Base-by-base conservation (phyloP, 2,797 vertebrate genomes). In the Centroberyx gerrardi region DNA sequence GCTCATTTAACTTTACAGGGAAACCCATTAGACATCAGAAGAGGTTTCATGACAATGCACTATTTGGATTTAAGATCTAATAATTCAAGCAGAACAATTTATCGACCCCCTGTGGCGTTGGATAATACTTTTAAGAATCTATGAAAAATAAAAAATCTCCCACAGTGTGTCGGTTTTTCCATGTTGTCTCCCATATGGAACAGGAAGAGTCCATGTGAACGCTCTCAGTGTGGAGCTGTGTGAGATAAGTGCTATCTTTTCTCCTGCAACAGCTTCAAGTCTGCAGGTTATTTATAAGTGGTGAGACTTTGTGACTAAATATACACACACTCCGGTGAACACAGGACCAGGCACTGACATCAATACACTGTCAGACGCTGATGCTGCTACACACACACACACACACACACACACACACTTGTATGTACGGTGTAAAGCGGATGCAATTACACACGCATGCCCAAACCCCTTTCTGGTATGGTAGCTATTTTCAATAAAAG, bases 221-320 rank as follows among this genome's bases (percentile, higher is more conserved):
- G 22, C 22, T 22, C 22, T 22, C 33, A 33, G 2, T 12, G 33
- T 3, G 40, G 40, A 42, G 60, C 27, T 33, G 55, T 8, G 29
- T 59, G 36, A 59, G 8, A 59, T 18, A 8, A 40, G 9, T 12
- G 15, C n/a, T 22, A n/a, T 40, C 64, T 17, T 42, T 33, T n/a
- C 40, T 56, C 22, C 22, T 2, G 27, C 49, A 72, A 61, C 61
- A 72, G 68, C 64, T 52, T 71, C 58, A 54, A 77, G 58, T 81
- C 68, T 69, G 65, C 53, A 9, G 63, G 80, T 85, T 91, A 89
- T 90, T 89, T 91, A 78, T 89, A 91, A 80, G 70, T 9, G 51
- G 71, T 81, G 81, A 80, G 78, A 82, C 72, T 82, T 66, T 67
- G 81, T 44, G 73, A 74, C 88, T 91, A 90, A 88, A 90, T 82